Conservation (phyloP, 2,888 invertebrate genomes). For the Pycnomerus fuliginosus region DNA sequence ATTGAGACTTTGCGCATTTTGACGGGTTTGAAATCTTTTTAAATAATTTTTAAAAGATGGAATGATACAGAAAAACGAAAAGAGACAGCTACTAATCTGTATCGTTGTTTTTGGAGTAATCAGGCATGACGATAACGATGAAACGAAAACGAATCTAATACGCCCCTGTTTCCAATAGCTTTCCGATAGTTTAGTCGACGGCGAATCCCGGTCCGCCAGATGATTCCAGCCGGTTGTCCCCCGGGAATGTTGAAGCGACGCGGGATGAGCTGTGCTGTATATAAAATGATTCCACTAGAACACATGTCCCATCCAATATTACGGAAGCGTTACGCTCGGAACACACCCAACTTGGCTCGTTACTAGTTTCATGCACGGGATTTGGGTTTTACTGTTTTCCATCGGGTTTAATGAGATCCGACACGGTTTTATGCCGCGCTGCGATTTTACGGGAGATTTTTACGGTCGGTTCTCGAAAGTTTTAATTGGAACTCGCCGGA, state of each 20-base stretch:
- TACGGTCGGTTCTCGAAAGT: too few species aligned
- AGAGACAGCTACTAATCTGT: too few species aligned
- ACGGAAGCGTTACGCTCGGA: slow-evolving; percentile 15
- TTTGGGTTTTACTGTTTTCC: slow-evolving; percentile 39
- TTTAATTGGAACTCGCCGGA: too few species aligned
- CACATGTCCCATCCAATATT: slow-evolving; percentile 39
- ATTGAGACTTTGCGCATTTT: too few species aligned
- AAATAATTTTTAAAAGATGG: too few species aligned
- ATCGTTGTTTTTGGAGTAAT: too few species aligned
- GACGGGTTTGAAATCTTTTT: too few species aligned
- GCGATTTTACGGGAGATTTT: too few species aligned
- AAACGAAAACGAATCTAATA: too few species aligned
- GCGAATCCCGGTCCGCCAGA: slow-evolving; percentile 44
- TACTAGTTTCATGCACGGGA: slow-evolving; percentile 41
- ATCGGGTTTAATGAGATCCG: slow-evolving; percentile 28
- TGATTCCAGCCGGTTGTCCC: slow-evolving; percentile 42
- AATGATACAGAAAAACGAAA: too few species aligned
- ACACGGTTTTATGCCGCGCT: too few species aligned
- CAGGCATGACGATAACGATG: too few species aligned
- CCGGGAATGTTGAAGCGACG: slow-evolving; percentile 25
- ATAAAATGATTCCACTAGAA: slow-evolving; percentile 45
- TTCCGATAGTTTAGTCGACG: slow-evolving; percentile 45
- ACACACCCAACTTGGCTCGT: slow-evolving; percentile 37
- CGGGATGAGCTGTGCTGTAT: slow-evolving; percentile 37
- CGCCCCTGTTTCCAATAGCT: slow-evolving; percentile 40